These are phyloP conservation scores for Hesperophylax magnus DNA, from an alignment of 1,140 invertebrate genomes.

Conservation along the genomic window DNA sequence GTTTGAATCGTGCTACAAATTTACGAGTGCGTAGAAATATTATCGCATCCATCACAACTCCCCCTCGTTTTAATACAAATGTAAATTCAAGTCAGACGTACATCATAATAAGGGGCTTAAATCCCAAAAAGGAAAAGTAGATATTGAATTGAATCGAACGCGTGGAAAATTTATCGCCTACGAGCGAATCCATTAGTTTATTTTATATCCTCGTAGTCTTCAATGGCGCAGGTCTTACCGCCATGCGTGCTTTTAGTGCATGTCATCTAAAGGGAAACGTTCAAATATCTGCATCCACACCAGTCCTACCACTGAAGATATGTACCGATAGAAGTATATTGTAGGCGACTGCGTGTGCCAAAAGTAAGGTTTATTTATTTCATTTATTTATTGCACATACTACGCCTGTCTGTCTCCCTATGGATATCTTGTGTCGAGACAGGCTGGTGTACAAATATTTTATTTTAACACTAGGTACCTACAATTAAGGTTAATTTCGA, in stretches of 20 bases:
- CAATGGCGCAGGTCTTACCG: not conserved
- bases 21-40: not conserved
- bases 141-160: conserved; percentile 5
- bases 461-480: too few species aligned
- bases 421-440: too few species aligned
- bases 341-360: too few species aligned
- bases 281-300: too few species aligned
- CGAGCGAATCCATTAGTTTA: not conserved
- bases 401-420: too few species aligned
- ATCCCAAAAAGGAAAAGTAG: conserved; percentile 5
- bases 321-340: too few species aligned
- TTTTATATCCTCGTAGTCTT: not conserved
- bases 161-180: not conserved
- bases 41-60: not conserved
- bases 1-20: not conserved
- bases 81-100: not conserved
- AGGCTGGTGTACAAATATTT: too few species aligned
- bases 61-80: not conserved
- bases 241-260: not conserved
- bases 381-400: too few species aligned
- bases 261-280: not conserved
- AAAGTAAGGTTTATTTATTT: too few species aligned
- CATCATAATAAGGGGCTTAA: not conserved
- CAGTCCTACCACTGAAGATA: too few species aligned
- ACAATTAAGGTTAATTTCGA: too few species aligned